phyloP scores from a whole-genome alignment of 2,888 invertebrate genomes.

The Lasioglossum zephyrum region DNA sequence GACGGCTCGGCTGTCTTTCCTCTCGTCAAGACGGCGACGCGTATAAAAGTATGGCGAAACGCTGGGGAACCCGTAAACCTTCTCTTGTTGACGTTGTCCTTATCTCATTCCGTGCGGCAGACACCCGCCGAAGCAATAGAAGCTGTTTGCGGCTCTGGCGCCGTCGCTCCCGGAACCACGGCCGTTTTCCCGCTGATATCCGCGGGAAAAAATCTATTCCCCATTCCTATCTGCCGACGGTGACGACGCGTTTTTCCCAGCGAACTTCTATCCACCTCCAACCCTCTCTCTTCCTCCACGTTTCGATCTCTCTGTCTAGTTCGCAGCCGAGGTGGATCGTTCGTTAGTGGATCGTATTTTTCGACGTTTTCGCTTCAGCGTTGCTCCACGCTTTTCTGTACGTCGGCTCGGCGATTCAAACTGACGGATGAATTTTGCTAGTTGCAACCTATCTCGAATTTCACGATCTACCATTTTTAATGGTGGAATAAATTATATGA shows the following conservation, averaged over 20 bases:
- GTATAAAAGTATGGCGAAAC: conserved; percentile 61
- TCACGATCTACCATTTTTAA: background rate
- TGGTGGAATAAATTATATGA: background rate
- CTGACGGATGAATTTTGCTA: background rate
- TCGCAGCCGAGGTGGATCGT: background rate
- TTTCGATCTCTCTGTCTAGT: background rate
- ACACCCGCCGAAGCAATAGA: conserved; percentile 50
- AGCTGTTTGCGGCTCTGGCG: conserved; percentile 56
- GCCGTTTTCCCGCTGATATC: conserved; percentile 16
- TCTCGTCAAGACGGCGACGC: conserved; percentile 57
- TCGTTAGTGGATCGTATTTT: conserved; percentile 1
- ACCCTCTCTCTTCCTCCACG: background rate
- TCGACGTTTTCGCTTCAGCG: background rate
- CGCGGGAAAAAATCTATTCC: conserved; percentile 15
- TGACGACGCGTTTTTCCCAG: background rate
- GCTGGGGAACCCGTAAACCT: conserved; percentile 54
- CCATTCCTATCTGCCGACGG: background rate
- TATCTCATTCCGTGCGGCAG: conserved; percentile 68
- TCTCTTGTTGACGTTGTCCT: conserved; percentile 70
- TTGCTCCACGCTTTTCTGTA: background rate
- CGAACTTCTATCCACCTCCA: background rate
- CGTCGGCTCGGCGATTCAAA: background rate
- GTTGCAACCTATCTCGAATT: background rate
- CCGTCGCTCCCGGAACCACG: conserved; percentile 16
- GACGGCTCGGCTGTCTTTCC: background rate